A percentile compares a stretch with the other conserved stretches of the same genome.
phyloP scores from a whole-genome alignment of 92 coral and sea anemone species.

The Galaxea fascicularis region DNA sequence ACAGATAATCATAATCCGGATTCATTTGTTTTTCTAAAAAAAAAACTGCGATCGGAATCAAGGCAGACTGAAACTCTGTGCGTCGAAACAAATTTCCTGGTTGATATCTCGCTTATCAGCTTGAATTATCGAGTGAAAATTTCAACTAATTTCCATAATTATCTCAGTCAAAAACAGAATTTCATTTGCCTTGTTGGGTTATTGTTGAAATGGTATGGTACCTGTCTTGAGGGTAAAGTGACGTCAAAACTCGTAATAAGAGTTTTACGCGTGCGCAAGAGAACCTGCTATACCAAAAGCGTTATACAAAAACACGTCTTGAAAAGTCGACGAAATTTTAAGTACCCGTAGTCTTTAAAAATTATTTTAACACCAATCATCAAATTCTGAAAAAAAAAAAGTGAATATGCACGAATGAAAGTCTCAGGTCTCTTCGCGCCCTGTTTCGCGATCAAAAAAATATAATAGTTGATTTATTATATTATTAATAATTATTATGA shows the following conservation, averaged over 20 bases:
- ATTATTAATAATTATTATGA: too few species aligned
- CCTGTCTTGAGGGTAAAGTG: conserved; percentile 29
- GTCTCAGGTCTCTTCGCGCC: too few species aligned
- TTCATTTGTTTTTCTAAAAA: conserved; percentile 59
- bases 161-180: background rate
- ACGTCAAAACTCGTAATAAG: conserved; percentile 5
- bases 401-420: too few species aligned
- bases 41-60: background rate
- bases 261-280: background rate
- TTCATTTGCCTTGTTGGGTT: conserved; percentile 26
- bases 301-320: too few species aligned
- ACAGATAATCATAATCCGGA: conserved; percentile 94
- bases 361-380: too few species aligned
- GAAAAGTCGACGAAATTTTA: too few species aligned
- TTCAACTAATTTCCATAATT: conserved; percentile 40
- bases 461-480: too few species aligned
- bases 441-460: too few species aligned
- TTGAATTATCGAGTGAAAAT: conserved; percentile 21
- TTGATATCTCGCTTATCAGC: conserved; percentile 16
- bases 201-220: conserved; percentile 29
- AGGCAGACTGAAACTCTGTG: background rate
- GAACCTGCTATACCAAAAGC: too few species aligned
- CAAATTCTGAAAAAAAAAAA: too few species aligned
- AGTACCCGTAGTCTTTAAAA: too few species aligned
- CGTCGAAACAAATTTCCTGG: background rate